Evolutionary conservation across 2,888 invertebrate genomes (phyloP).

Genomic region (Agrochola macilenta): DNA sequence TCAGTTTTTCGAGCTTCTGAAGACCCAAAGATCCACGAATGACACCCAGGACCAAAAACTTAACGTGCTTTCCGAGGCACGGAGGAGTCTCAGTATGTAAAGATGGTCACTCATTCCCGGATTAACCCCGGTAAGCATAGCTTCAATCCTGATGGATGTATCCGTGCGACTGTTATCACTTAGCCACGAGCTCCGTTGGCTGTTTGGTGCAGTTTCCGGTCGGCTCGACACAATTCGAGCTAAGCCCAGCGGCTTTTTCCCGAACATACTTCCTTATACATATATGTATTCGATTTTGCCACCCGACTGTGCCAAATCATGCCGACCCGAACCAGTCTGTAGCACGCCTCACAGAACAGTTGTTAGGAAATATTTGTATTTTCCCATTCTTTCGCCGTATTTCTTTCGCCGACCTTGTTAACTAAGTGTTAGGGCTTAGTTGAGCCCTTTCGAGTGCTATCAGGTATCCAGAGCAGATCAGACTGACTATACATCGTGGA

Average conservation of each 20-base stretch:
- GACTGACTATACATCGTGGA: constrained; percentile 51
- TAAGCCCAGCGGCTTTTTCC: neutral
- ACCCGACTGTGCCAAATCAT: neutral
- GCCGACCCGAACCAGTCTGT: neutral
- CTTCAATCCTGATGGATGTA: no score
- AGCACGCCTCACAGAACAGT: constrained; percentile 5
- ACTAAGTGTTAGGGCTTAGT: constrained; percentile 18
- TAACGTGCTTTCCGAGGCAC: no score
- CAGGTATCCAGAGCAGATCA: constrained; percentile 52
- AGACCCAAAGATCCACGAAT: no score
- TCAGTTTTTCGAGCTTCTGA: no score
- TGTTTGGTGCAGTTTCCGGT: no score
- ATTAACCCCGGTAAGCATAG: no score
- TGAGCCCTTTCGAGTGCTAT: constrained; percentile 48
- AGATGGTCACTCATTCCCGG: no score
- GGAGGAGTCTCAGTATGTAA: no score
- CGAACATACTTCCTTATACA: neutral
- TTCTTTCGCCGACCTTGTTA: constrained; percentile 37
- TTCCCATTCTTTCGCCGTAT: constrained; percentile 29
- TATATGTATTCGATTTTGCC: neutral
- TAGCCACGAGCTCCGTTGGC: neutral
- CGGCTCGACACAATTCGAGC: neutral
- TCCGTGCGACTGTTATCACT: no score
- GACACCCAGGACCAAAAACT: no score
- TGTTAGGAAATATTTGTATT: constrained; percentile 28